phyloP scores from a whole-genome alignment of 1,140 invertebrate species.

The Nasonia longicornis region DNA sequence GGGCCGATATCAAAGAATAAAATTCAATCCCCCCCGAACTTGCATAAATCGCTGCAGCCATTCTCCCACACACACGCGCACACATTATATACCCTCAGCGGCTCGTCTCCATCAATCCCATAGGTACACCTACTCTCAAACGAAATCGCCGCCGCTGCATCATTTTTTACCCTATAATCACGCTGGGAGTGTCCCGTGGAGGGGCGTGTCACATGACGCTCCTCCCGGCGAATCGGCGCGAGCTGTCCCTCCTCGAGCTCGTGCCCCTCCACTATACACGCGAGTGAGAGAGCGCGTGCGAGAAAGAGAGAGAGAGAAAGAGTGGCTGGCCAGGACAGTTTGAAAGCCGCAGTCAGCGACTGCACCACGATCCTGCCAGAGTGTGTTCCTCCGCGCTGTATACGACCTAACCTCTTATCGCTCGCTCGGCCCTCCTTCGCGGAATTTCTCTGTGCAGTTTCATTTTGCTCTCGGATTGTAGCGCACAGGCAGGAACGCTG shows the following conservation, averaged over 20 bases:
- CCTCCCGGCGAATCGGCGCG: background rate
- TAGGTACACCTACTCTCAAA: background rate
- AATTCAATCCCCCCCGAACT: background rate
- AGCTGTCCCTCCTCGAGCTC: background rate
- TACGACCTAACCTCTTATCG: constrained; percentile 36
- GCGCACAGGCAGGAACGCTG: too few species aligned
- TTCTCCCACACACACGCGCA: background rate
- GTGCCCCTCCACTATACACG: background rate
- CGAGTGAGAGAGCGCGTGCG: constrained; percentile 34
- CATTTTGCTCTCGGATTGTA: too few species aligned
- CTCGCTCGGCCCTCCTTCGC: background rate
- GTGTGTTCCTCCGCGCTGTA: constrained; percentile 42
- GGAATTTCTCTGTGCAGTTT: too few species aligned
- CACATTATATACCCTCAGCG: background rate
- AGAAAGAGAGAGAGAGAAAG: too few species aligned
- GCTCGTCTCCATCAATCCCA: background rate
- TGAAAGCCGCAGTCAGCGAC: constrained; percentile 66
- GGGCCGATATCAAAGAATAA: background rate
- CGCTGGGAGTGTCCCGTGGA: background rate
- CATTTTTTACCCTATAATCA: background rate
- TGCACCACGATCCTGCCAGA: constrained; percentile 59
- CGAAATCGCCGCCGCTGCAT: background rate
- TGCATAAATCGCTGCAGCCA: background rate
- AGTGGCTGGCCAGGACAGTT: constrained; percentile 65
- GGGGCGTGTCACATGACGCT: background rate